phyloP scores from a whole-genome alignment of 92 coral and sea anemone genomes.

The Paramuricea clavata region DNA sequence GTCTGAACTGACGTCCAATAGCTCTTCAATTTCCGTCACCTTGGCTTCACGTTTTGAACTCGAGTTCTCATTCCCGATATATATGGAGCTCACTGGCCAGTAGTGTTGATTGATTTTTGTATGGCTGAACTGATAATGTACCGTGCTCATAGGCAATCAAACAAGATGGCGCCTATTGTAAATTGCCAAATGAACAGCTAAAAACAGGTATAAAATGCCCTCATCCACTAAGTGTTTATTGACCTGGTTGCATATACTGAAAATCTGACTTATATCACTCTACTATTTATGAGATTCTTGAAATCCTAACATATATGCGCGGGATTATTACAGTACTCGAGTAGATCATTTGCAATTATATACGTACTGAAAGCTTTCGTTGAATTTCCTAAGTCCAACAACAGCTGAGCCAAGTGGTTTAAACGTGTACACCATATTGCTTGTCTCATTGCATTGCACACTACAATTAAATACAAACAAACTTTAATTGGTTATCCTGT shows the following conservation, averaged over 20 bases:
- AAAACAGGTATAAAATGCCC: not conserved
- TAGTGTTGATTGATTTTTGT: too few species aligned
- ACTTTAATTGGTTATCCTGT: too few species aligned
- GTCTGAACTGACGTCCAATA: too few species aligned
- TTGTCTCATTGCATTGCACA: slow-evolving; percentile 89
- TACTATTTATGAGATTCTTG: not conserved
- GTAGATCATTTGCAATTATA: not conserved
- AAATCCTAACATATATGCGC: not conserved
- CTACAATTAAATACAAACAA: slow-evolving; percentile 60
- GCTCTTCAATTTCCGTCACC: too few species aligned
- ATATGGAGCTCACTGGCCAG: too few species aligned
- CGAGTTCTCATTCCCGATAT: too few species aligned
- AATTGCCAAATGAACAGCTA: not conserved
- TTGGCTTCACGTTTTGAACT: too few species aligned
- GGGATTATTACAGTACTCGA: not conserved
- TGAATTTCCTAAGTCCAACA: slow-evolving; percentile 82
- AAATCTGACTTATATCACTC: not conserved
- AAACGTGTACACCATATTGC: slow-evolving; percentile 86
- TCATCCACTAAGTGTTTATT: not conserved
- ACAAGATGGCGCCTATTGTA: not conserved
- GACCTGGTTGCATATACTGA: not conserved
- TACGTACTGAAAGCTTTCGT: slow-evolving; percentile 58
- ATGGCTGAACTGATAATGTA: too few species aligned
- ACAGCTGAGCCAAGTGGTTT: slow-evolving; percentile 89
- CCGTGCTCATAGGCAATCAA: too few species aligned